Conservation (phyloP, 2,888 invertebrate genomes). For the Cecidostiba fungosa region DNA sequence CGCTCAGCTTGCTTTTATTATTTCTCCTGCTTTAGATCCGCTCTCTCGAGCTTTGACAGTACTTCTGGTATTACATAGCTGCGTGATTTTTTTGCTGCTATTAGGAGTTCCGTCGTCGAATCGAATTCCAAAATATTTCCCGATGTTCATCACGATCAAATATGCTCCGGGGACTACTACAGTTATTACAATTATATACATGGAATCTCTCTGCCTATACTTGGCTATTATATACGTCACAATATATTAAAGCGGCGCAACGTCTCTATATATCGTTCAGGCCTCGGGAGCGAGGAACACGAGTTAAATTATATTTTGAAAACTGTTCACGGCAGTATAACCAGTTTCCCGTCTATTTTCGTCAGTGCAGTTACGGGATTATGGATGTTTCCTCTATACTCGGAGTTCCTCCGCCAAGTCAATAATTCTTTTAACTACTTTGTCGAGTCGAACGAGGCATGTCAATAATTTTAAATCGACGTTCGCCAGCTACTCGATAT, state of each 20-base stretch:
- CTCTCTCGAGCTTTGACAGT: not conserved
- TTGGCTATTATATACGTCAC: too few species aligned
- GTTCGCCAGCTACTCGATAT: too few species aligned
- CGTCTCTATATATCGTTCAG: constrained; percentile 49
- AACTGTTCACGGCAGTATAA: not conserved
- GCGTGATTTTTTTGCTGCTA: not conserved
- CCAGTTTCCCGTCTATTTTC: constrained; percentile 4
- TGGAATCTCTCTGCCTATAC: too few species aligned
- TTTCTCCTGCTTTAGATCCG: constrained; percentile 4
- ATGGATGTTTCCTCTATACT: not conserved
- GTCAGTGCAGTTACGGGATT: not conserved
- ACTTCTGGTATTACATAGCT: too few species aligned
- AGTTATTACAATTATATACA: too few species aligned
- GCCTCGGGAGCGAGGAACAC: too few species aligned
- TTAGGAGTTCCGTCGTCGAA: not conserved
- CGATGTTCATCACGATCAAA: too few species aligned
- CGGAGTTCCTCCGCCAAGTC: not conserved
- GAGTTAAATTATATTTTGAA: not conserved
- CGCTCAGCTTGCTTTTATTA: constrained; percentile 27
- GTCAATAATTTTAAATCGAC: constrained; percentile 6
- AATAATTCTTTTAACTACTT: constrained; percentile 11
- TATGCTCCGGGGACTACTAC: too few species aligned
- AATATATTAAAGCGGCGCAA: too few species aligned
- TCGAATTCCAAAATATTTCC: constrained; percentile 58
- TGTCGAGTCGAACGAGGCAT: not conserved